phyloP scores from a whole-genome alignment of 1,140 invertebrate species.

The Apis florea region DNA sequence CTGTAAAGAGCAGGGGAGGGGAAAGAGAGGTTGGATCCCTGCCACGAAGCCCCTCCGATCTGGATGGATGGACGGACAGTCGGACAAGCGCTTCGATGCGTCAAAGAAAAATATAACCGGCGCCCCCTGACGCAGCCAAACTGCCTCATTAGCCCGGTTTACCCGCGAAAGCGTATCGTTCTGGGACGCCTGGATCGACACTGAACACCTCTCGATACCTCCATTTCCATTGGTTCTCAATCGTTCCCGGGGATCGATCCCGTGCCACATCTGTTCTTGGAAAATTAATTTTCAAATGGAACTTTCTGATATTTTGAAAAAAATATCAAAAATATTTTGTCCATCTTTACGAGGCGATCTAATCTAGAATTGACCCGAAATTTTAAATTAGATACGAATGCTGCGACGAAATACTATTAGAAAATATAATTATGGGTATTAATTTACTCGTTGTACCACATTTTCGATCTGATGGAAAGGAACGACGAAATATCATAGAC shows the following conservation, averaged over 20 bases:
- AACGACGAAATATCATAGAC: not conserved
- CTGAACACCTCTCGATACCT: not conserved
- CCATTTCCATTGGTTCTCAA: constrained; percentile 19
- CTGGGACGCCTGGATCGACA: constrained; percentile 13
- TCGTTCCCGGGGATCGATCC: not conserved
- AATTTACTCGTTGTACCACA: no score
- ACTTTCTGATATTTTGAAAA: no score
- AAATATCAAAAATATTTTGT: no score
- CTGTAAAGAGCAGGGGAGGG: not conserved
- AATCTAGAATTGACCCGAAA: no score
- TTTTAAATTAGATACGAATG: no score
- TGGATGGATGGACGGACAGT: constrained; percentile 74
- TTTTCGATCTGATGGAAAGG: no score
- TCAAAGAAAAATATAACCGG: constrained; percentile 80
- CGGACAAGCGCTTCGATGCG: constrained; percentile 77
- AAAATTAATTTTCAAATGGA: no score
- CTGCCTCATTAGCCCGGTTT: constrained; percentile 79
- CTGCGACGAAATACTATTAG: no score
- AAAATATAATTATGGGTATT: no score
- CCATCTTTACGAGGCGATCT: no score
- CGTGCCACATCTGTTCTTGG: no score
- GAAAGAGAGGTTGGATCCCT: constrained; percentile 36
- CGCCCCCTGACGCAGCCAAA: constrained; percentile 72
- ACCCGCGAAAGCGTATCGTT: constrained; percentile 69
- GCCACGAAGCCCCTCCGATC: constrained; percentile 51